Conservation (phyloP, 2,113 vertebrate genomes). For the Siniperca knerii region DNA sequence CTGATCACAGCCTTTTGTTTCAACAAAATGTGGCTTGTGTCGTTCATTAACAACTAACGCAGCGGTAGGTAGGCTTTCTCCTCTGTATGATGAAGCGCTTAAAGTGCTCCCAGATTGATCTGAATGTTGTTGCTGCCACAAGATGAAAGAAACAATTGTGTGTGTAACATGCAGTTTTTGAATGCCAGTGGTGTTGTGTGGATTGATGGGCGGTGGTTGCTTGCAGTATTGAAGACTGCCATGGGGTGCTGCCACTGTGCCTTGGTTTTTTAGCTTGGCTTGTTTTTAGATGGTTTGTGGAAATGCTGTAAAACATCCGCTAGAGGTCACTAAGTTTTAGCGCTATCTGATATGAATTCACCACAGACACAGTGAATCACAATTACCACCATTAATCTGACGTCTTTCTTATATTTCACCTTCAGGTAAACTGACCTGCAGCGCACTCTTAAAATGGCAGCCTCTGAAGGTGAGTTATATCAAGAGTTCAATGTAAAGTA, state of each 20-base stretch:
- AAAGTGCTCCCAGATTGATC: neutral
- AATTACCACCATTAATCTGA: neutral
- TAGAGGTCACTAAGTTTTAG: constrained; percentile 38
- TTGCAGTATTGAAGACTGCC: constrained; percentile 43
- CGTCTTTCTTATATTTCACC: neutral
- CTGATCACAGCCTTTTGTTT: constrained; percentile 62
- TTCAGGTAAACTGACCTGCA: constrained; percentile 53
- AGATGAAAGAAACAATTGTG: constrained; percentile 37
- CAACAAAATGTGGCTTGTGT: constrained; percentile 7
- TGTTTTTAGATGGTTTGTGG: neutral
- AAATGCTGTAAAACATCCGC: constrained; percentile 12
- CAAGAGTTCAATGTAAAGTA: neutral
- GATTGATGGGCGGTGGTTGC: constrained; percentile 80
- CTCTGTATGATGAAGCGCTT: neutral
- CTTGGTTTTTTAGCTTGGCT: neutral
- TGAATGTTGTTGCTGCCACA: constrained; percentile 1
- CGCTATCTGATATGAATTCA: neutral
- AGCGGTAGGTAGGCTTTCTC: neutral
- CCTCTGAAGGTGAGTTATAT: constrained; percentile 67
- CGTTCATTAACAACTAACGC: constrained; percentile 6
- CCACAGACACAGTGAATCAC: neutral
- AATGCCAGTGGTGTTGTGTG: constrained; percentile 35
- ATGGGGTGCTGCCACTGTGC: constrained; percentile 14
- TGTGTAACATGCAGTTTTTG: neutral
- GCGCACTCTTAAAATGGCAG: constrained; percentile 74